Conservation (phyloP, 2,888 invertebrate species). For the Venusia cambrica region DNA sequence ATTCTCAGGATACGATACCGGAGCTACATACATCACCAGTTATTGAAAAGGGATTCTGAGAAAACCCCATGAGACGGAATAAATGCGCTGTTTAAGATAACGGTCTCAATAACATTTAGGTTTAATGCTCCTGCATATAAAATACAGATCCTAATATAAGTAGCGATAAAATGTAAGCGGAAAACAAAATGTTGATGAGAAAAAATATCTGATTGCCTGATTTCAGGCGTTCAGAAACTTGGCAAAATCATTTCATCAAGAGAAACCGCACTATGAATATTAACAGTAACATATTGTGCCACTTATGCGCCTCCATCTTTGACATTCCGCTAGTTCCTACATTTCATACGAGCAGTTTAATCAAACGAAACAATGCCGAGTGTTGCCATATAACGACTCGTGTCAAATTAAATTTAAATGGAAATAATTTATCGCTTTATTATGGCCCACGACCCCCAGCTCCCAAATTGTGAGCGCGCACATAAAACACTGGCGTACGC, state of each 20-base stretch:
- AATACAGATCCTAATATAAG: slow-evolving; percentile 11
- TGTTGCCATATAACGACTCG: slow-evolving; percentile 63
- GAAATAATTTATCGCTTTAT: slow-evolving; percentile 77
- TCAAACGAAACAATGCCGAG: slow-evolving; percentile 63
- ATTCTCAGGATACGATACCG: slow-evolving; percentile 23
- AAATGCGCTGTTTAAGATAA: slow-evolving; percentile 22
- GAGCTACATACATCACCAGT: slow-evolving; percentile 22
- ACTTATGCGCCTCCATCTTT: slow-evolving; percentile 13
- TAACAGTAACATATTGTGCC: slow-evolving; percentile 11
- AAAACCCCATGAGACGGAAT: slow-evolving; percentile 26
- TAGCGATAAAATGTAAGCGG: slow-evolving; percentile 6
- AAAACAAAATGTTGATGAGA: slow-evolving; percentile 1
- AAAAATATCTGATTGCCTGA: too few species aligned
- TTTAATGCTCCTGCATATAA: slow-evolving; percentile 19
- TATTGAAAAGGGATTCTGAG: slow-evolving; percentile 24
- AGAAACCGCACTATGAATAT: slow-evolving; percentile 6
- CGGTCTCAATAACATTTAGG: slow-evolving; percentile 22
- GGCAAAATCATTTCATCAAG: slow-evolving; percentile 5
- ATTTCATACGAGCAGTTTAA: slow-evolving; percentile 56
- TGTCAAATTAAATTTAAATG: slow-evolving; percentile 79
- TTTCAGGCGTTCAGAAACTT: slow-evolving; percentile 9
- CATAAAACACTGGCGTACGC: slow-evolving; percentile 71
- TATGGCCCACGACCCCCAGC: slow-evolving; percentile 67
- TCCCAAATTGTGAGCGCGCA: slow-evolving; percentile 65
- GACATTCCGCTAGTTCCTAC: slow-evolving; percentile 35